Conservation (phyloP, 1,140 invertebrate genomes). For the Phocides pigmalion region DNA sequence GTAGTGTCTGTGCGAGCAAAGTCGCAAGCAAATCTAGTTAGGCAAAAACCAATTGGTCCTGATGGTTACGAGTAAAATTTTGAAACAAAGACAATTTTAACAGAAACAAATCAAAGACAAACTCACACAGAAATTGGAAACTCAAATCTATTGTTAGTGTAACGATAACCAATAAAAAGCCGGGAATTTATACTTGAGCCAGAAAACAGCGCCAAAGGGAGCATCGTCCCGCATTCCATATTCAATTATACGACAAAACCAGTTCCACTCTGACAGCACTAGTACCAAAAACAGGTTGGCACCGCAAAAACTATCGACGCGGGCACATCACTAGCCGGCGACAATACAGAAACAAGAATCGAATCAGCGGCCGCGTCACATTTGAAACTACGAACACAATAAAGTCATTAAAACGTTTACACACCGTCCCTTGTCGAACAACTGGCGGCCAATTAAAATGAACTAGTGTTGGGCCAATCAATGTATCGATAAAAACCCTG, state of each 20-base stretch:
- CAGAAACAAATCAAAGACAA: background rate
- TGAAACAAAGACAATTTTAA: too few relatives aligned
- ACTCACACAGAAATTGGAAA: conserved; percentile 9
- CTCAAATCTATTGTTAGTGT: conserved; percentile 26
- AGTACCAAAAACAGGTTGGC: conserved; percentile 23
- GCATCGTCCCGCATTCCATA: conserved; percentile 21
- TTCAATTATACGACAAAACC: conserved; percentile 35
- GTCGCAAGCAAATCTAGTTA: too few relatives aligned
- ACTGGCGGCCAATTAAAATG: conserved; percentile 64
- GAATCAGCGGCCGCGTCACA: conserved; percentile 39
- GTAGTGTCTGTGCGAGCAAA: too few relatives aligned
- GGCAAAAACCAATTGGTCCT: too few relatives aligned
- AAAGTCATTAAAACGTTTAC: conserved; percentile 61
- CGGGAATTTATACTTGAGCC: conserved; percentile 14
- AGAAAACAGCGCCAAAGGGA: conserved; percentile 33
- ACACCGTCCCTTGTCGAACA: conserved; percentile 50
- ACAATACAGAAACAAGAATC: conserved; percentile 39
- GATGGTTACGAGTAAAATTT: too few relatives aligned
- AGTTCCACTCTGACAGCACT: conserved; percentile 20
- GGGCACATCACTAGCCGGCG: conserved; percentile 36
- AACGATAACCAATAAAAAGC: conserved; percentile 19
- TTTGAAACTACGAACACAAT: conserved; percentile 55
- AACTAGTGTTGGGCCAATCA: conserved; percentile 60
- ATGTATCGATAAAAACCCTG: conserved; percentile 62
- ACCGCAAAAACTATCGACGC: conserved; percentile 36